Percentiles rank a stretch among this genome's conserved stretches.
Conservation (phyloP, 2,797 vertebrate species). For the Oceanodroma leucorhoa region DNA sequence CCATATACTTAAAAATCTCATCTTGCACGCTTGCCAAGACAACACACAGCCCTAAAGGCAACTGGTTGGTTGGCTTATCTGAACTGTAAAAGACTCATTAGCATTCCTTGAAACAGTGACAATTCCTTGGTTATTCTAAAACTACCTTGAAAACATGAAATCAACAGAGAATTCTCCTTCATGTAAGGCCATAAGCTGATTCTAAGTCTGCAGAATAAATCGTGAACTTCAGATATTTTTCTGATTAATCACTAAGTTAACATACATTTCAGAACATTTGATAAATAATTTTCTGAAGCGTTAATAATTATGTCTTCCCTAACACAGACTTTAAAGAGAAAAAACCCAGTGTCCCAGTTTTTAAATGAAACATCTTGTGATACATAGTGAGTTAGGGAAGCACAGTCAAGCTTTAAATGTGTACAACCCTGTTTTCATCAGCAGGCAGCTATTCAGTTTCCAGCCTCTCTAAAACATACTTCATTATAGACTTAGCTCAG, state of each 20-base stretch:
- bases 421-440: not conserved
- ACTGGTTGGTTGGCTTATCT: not conserved
- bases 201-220: not conserved
- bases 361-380: not conserved
- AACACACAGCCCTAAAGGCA: not conserved
- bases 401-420: not conserved
- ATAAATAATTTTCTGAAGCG: slow-evolving; percentile 35
- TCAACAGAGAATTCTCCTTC: not conserved
- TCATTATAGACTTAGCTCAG: not conserved
- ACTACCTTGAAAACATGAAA: not conserved
- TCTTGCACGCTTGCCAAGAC: not conserved
- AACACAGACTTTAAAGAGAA: not conserved
- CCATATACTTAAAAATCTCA: not conserved
- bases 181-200: not conserved
- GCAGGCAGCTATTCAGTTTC: not conserved
- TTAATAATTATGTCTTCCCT: not conserved
- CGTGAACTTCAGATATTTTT: not conserved
- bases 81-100: not conserved
- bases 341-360: not conserved
- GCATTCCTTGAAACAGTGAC: not conserved
- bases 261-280: not conserved
- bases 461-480: not conserved
- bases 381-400: not conserved
- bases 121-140: not conserved
- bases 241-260: slow-evolving; percentile 8